These are phyloP conservation scores for Cottoperca gobio DNA, from an alignment of 2,797 vertebrate genomes.

Conservation along the genomic window DNA sequence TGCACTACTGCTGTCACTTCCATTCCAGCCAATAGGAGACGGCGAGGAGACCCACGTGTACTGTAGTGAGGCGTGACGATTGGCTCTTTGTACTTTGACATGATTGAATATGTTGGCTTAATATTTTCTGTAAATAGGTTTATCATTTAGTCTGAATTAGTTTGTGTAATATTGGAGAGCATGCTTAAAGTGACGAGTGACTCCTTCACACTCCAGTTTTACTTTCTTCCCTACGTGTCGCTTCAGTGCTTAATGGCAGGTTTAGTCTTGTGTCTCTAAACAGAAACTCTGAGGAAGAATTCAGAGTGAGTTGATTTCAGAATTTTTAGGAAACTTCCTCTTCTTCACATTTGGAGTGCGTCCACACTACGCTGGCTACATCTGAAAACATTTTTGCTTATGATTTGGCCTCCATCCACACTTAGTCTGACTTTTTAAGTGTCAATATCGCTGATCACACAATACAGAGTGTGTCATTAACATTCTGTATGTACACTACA, in stretches of 20 bases:
- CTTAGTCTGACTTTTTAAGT: no score
- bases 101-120: conserved; percentile 29
- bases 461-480: neutral
- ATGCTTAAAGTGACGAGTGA: conserved; percentile 69
- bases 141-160: conserved; percentile 57
- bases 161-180: conserved; percentile 69
- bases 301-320: conserved; percentile 7
- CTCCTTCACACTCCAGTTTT: conserved; percentile 41
- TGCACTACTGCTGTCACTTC: conserved; percentile 59
- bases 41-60: conserved; percentile 20
- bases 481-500: no score
- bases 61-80: conserved; percentile 30
- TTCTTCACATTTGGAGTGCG: neutral
- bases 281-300: conserved; percentile 5
- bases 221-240: conserved; percentile 30
- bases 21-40: conserved; percentile 50
- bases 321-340: neutral
- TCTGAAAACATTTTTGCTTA: no score
- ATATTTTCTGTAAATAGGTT: conserved; percentile 65
- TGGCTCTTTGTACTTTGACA: conserved; percentile 47
- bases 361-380: conserved; percentile 11
- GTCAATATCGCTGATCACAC: neutral
- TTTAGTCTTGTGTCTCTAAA: conserved; percentile 43
- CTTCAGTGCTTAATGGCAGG: conserved; percentile 26
- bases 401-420: neutral